Conservation (phyloP, 2,113 vertebrate genomes). For the Ameiurus melas region DNA sequence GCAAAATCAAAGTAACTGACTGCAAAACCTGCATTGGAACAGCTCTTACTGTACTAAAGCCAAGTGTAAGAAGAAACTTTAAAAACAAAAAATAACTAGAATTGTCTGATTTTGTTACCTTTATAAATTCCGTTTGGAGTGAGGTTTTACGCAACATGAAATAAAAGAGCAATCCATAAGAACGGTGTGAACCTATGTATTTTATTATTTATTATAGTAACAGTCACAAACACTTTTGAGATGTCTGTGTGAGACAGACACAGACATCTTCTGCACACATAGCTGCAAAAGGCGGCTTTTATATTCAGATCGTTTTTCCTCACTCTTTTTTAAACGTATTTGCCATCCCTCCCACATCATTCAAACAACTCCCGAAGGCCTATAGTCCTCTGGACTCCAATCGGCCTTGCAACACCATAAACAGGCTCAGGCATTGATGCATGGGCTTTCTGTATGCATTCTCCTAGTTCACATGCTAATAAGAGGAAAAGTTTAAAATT, state of each 20-base stretch:
- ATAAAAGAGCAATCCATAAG: not conserved
- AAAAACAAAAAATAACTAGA: not conserved
- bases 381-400: not conserved
- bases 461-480: not conserved
- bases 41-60: no score
- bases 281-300: constrained; percentile 54
- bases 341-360: constrained; percentile 20
- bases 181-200: constrained; percentile 30
- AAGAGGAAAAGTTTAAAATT: not conserved
- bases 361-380: constrained; percentile 5
- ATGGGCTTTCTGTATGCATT: not conserved
- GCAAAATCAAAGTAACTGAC: not conserved
- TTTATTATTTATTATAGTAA: constrained; percentile 33
- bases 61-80: not conserved
- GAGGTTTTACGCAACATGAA: not conserved
- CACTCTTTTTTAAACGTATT: constrained; percentile 41
- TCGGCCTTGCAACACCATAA: not conserved
- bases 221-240: constrained; percentile 18
- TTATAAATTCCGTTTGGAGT: not conserved
- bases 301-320: constrained; percentile 47
- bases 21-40: not conserved
- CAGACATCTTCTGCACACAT: constrained; percentile 26
- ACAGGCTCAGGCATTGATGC: not conserved
- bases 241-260: not conserved
- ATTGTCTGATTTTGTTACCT: not conserved